A percentile compares a stretch with the other conserved stretches of the same genome.
Evolutionary conservation across 2,888 invertebrate species (phyloP).

Genomic region (Papilio demoleus): DNA sequence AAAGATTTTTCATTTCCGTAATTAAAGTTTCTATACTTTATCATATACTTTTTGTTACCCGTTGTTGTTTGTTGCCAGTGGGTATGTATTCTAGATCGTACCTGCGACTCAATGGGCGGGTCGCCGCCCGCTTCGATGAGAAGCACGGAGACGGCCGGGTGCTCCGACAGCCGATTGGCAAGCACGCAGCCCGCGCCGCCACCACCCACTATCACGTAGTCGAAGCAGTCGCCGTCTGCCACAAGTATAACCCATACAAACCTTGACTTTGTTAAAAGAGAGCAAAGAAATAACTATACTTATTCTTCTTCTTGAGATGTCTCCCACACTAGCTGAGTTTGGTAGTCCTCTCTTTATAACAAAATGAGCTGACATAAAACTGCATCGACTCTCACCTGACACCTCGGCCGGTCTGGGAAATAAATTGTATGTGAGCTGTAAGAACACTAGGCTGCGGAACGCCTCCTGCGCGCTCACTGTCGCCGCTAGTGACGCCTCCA

Average conservation of each 20-base stretch:
- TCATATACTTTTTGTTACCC: too few species aligned
- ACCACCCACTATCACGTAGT: constrained; percentile 56
- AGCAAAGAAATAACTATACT: too few species aligned
- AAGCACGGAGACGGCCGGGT: constrained; percentile 43
- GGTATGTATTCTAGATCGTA: too few species aligned
- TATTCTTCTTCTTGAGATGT: too few species aligned
- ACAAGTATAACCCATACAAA: not conserved
- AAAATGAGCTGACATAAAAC: too few species aligned
- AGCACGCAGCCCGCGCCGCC: constrained; percentile 55
- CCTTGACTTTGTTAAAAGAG: not conserved
- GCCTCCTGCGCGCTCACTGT: constrained; percentile 1
- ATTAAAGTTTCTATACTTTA: too few species aligned
- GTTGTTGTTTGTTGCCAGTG: too few species aligned
- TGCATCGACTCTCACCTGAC: not conserved
- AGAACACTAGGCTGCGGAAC: not conserved
- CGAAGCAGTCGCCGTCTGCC: constrained; percentile 50
- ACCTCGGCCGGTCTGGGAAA: constrained; percentile 5
- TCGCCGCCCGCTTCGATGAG: constrained; percentile 52
- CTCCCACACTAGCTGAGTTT: too few species aligned
- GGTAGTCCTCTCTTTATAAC: too few species aligned
- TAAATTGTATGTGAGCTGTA: not conserved
- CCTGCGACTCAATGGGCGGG: constrained; percentile 48
- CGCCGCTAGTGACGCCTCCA: not conserved
- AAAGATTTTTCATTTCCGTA: too few species aligned
- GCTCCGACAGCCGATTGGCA: constrained; percentile 48